Percentiles rank a stretch among this genome's conserved stretches.
phyloP scores from a whole-genome alignment of 2,888 invertebrate species.

The Boloria selene region DNA sequence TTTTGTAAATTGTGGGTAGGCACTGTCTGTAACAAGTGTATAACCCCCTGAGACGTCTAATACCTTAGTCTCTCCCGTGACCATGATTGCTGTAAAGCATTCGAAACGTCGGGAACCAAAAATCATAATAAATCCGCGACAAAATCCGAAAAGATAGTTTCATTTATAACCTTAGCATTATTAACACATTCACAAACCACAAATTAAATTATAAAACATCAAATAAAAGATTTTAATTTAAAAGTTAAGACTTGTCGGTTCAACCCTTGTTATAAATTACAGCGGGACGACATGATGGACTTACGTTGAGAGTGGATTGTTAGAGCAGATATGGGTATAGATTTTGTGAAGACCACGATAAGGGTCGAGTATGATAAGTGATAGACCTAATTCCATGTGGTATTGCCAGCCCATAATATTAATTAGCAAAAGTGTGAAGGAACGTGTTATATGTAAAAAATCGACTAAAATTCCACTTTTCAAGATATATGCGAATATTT shows the following conservation, averaged over 20 bases:
- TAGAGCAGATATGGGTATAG: background rate
- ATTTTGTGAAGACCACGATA: background rate
- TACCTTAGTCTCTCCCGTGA: too few relatives aligned
- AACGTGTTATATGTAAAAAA: too few relatives aligned
- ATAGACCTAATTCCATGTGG: background rate
- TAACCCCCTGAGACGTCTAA: too few relatives aligned
- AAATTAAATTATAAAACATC: conserved; percentile 1
- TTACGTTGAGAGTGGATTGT: conserved; percentile 10
- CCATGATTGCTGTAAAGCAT: too few relatives aligned
- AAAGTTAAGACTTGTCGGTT: conserved; percentile 18
- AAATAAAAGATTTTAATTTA: conserved; percentile 22
- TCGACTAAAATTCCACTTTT: too few relatives aligned
- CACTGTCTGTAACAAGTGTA: too few relatives aligned
- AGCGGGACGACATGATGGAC: background rate
- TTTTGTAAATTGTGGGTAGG: too few relatives aligned
- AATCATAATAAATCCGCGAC: too few relatives aligned
- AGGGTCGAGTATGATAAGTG: background rate
- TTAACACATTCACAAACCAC: background rate
- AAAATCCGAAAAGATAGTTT: too few relatives aligned
- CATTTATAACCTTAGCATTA: background rate
- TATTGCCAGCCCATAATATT: background rate
- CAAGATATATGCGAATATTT: too few relatives aligned
- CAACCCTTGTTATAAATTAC: conserved; percentile 23
- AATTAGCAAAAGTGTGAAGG: background rate
- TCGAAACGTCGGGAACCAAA: too few relatives aligned